Conservation (phyloP, 2,888 invertebrate genomes). For the Blastobasis lacticolella region DNA sequence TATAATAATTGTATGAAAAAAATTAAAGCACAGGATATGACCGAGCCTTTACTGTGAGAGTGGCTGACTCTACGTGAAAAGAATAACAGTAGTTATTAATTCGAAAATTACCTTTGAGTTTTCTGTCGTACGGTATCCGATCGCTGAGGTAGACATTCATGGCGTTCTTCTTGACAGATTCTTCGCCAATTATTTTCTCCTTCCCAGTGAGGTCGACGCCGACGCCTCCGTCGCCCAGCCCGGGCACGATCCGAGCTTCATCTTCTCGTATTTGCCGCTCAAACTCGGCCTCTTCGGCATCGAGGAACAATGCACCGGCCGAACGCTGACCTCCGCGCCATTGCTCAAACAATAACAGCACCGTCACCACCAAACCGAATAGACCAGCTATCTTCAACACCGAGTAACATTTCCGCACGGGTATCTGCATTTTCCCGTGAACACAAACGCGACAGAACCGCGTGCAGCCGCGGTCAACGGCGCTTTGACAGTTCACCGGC, state of each 20-base stretch:
- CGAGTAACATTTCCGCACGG: constrained; percentile 57
- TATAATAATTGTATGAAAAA: no score
- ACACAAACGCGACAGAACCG: background rate
- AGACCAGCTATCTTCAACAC: constrained; percentile 42
- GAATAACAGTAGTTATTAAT: no score
- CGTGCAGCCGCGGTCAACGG: constrained; percentile 2
- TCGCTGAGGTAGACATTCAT: constrained; percentile 93
- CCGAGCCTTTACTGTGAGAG: no score
- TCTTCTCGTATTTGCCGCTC: constrained; percentile 75
- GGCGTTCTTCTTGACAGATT: constrained; percentile 86
- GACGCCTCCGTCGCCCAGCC: constrained; percentile 81
- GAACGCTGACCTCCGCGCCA: constrained; percentile 57
- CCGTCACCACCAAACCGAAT: constrained; percentile 42
- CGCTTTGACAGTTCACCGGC: constrained; percentile 21
- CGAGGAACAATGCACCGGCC: constrained; percentile 30
- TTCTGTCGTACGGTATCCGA: constrained; percentile 88
- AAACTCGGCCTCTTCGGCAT: constrained; percentile 34
- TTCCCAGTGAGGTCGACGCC: constrained; percentile 78
- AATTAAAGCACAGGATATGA: no score
- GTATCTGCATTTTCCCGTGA: constrained; percentile 47
- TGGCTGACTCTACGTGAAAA: no score
- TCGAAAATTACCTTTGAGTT: constrained; percentile 72
- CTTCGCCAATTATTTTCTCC: constrained; percentile 79
- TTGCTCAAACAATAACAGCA: constrained; percentile 51
- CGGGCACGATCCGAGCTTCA: constrained; percentile 77